Percentiles rank a stretch among this genome's conserved stretches.
These are phyloP conservation scores for Salvator merianae DNA, from an alignment of 2,113 vertebrate species.

Conservation along the genomic window DNA sequence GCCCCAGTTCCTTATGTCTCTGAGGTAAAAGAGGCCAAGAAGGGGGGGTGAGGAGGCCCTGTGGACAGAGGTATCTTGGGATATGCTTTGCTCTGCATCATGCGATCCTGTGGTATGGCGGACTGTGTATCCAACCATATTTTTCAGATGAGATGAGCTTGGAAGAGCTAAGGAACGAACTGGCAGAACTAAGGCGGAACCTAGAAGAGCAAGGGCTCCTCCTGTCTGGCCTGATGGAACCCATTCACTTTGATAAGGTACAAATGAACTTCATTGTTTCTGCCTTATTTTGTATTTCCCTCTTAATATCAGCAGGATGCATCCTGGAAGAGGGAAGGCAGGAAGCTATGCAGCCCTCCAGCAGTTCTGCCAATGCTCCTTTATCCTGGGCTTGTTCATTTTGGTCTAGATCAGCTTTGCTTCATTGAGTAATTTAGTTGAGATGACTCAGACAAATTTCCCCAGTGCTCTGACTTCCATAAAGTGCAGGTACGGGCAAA, in stretches of 20 bases:
- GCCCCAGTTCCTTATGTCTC: too few species aligned
- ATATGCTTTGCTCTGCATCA: not conserved
- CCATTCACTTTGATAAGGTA: conserved; percentile 89
- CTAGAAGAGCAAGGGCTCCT: not conserved
- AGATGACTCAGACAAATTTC: conserved; percentile 8
- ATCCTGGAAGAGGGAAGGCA: not conserved
- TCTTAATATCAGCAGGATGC: not conserved
- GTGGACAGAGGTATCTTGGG: too few species aligned
- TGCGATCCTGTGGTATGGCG: too few species aligned
- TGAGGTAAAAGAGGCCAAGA: too few species aligned
- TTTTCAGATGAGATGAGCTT: conserved; percentile 64
- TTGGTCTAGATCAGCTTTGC: not conserved
- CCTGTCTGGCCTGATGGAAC: conserved; percentile 69
- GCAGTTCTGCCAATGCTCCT: not conserved
- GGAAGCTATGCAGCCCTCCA: not conserved
- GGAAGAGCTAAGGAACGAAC: conserved; percentile 64
- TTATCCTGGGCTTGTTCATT: not conserved
- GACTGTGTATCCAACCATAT: not conserved
- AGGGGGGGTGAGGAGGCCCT: too few species aligned
- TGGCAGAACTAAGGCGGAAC: conserved; percentile 38
- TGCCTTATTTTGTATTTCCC: not conserved
- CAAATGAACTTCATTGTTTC: rapidly evolving
- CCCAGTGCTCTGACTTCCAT: not conserved
- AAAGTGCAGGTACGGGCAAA: not conserved
- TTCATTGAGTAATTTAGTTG: not conserved